A percentile compares a stretch with the other conserved stretches of the same genome.
Evolutionary conservation across 2,888 invertebrate genomes (phyloP).

Genomic region (Crepidodera aurea): DNA sequence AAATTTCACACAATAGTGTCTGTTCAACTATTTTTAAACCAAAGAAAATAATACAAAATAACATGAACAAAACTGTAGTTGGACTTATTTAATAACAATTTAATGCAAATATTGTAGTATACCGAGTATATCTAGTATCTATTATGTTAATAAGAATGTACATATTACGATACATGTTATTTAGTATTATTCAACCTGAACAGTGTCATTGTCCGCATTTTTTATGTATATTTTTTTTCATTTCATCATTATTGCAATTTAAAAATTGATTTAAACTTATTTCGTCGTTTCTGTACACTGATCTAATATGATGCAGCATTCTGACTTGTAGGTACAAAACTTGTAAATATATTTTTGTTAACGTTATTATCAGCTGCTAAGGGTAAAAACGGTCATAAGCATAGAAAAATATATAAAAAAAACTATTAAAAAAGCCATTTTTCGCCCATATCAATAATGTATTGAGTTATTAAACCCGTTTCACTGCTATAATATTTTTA

Average conservation of each 20-base stretch:
- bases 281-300: constrained; percentile 42
- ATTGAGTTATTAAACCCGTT: too few species aligned
- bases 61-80: constrained; percentile 46
- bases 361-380: constrained; percentile 19
- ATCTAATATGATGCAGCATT: constrained; percentile 46
- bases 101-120: constrained; percentile 45
- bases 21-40: constrained; percentile 56
- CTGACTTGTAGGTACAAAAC: constrained; percentile 47
- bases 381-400: constrained; percentile 10
- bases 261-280: constrained; percentile 2
- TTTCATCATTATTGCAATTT: not conserved
- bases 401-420: not conserved
- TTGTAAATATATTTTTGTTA: constrained; percentile 45
- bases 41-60: constrained; percentile 55
- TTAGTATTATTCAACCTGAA: constrained; percentile 49
- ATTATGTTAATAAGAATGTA: constrained; percentile 40
- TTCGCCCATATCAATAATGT: too few species aligned
- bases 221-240: constrained; percentile 19
- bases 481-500: too few species aligned
- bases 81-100: constrained; percentile 41
- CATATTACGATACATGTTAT: constrained; percentile 48
- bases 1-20: constrained; percentile 47
- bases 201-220: constrained; percentile 42
- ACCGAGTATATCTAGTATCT: constrained; percentile 39
- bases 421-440: too few species aligned